Conservation (phyloP, 2,797 vertebrate species). For the Gymnocypris eckloni region DNA sequence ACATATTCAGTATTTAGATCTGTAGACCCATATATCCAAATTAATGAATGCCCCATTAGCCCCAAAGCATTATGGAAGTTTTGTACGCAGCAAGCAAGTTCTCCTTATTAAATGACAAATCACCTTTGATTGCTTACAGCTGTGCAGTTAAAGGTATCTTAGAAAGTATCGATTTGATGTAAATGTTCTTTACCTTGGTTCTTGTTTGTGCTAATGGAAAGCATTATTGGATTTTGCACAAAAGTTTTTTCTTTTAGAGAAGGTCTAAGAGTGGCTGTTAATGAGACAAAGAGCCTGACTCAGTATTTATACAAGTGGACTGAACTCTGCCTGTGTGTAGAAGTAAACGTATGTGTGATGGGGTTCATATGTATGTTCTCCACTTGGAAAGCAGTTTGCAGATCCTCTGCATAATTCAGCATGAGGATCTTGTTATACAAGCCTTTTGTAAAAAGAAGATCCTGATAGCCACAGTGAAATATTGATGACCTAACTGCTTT, state of each 20-base stretch:
- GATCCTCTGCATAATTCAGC: conserved; percentile 77
- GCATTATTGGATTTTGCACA: conserved; percentile 15
- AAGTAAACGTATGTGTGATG: conserved; percentile 38
- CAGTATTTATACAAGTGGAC: not conserved
- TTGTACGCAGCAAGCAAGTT: not conserved
- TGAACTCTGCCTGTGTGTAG: not conserved
- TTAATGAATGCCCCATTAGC: not conserved
- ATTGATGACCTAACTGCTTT: conserved; percentile 72
- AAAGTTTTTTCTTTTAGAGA: not conserved
- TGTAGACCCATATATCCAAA: no score
- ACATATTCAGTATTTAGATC: no score
- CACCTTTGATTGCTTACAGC: conserved; percentile 7
- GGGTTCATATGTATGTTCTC: conserved; percentile 32
- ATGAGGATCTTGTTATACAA: conserved; percentile 75
- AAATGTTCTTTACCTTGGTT: not conserved
- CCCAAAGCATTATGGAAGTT: not conserved
- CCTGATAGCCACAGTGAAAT: conserved; percentile 68
- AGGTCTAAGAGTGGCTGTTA: not conserved
- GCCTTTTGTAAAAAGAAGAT: conserved; percentile 67
- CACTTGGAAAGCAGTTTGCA: conserved; percentile 61
- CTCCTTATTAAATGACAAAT: not conserved
- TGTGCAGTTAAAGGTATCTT: not conserved
- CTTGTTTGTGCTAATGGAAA: conserved; percentile 27
- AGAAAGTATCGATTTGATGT: not conserved
- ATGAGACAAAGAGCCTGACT: conserved; percentile 4